A percentile compares a stretch with the other conserved stretches of the same genome.
phyloP scores from a whole-genome alignment of 2,113 vertebrate species.

The Chaetura pelagica region DNA sequence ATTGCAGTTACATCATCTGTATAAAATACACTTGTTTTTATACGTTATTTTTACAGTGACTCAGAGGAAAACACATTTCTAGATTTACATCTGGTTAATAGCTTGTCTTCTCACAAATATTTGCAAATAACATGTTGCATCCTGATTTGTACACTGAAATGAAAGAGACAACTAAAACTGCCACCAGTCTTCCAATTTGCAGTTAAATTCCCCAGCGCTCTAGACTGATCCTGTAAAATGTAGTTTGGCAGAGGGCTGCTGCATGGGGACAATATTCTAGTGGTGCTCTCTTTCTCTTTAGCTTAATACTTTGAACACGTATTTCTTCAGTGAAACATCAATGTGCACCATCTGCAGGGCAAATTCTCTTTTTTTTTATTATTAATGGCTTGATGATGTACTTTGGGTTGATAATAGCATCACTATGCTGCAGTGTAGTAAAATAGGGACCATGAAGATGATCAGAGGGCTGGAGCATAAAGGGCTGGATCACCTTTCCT shows the following conservation, averaged over 20 bases:
- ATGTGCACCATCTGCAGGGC: background rate
- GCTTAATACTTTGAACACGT: background rate
- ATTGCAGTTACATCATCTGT: background rate
- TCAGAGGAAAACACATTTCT: background rate
- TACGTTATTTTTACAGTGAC: conserved; percentile 17
- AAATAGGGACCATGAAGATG: background rate
- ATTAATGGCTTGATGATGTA: too few species aligned
- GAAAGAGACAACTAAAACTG: background rate
- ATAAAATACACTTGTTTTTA: background rate
- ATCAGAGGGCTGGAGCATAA: too few species aligned
- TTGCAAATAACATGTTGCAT: background rate
- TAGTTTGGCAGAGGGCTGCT: background rate
- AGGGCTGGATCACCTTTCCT: too few species aligned
- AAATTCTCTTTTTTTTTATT: background rate
- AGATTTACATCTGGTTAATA: background rate
- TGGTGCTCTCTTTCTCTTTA: background rate
- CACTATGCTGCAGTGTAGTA: background rate
- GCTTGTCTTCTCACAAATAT: background rate
- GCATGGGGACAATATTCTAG: background rate
- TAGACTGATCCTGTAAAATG: conserved; percentile 66
- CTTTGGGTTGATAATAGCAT: background rate
- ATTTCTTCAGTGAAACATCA: background rate
- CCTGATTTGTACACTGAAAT: background rate
- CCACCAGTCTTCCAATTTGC: background rate
- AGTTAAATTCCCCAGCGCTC: background rate